These are phyloP conservation scores for Melanotaenia maccullochi DNA, from an alignment of 2,797 vertebrate species.

Conservation along the genomic window DNA sequence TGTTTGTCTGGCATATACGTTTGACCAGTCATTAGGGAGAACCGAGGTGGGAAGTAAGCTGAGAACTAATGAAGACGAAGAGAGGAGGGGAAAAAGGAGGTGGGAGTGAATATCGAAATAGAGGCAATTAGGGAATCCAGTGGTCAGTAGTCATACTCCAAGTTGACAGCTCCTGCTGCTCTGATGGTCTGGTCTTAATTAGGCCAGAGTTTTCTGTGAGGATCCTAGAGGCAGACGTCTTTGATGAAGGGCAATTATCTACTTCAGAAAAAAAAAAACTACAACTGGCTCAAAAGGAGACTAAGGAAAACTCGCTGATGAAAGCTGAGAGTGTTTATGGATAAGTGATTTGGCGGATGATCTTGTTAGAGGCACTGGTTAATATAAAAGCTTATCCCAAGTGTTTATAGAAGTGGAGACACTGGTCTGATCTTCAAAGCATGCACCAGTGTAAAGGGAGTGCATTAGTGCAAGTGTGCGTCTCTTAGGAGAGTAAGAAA, in stretches of 20 bases:
- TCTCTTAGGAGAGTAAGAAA: constrained; percentile 3
- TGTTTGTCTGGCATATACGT: constrained; percentile 47
- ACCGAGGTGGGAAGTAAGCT: constrained; percentile 38
- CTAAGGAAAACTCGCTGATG: constrained; percentile 52
- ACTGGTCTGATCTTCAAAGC: constrained; percentile 66
- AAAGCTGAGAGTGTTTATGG: constrained; percentile 19
- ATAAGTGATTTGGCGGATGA: constrained; percentile 38
- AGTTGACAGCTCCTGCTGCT: constrained; percentile 63
- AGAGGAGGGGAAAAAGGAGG: constrained; percentile 26
- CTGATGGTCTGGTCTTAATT: constrained; percentile 62
- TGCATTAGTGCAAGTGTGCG: constrained; percentile 22
- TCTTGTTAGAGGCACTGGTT: constrained; percentile 33
- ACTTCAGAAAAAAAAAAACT: constrained; percentile 40
- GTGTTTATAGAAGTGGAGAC: constrained; percentile 44
- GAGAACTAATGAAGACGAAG: constrained; percentile 65
- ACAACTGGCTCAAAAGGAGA: constrained; percentile 50
- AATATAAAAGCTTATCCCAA: constrained; percentile 42
- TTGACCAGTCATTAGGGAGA: constrained; percentile 66
- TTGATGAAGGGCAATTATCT: constrained; percentile 74
- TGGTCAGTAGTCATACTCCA: constrained; percentile 55
- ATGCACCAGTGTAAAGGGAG: constrained; percentile 32
- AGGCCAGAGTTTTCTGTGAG: constrained; percentile 56
- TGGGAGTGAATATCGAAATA: constrained; percentile 46
- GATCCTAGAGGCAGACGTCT: constrained; percentile 43
- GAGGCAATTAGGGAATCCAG: constrained; percentile 66